phyloP scores from a whole-genome alignment of 2,888 invertebrate genomes.

The Scrobipalpa atriplicella region DNA sequence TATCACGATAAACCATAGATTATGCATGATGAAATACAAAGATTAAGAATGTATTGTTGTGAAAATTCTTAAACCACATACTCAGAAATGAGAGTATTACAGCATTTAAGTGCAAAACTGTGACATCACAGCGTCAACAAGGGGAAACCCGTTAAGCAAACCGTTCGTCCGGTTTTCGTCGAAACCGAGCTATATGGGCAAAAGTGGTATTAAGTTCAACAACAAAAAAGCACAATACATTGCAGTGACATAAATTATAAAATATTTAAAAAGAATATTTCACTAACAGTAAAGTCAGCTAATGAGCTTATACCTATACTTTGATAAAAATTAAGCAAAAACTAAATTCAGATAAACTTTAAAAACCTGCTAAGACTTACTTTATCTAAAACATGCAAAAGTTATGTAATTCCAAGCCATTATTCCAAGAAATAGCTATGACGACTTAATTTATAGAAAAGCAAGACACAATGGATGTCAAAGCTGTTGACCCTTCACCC shows the following conservation, averaged over 20 bases:
- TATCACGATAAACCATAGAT: too few species aligned
- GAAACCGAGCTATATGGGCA: constrained; percentile 40
- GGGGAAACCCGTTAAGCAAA: constrained; percentile 61
- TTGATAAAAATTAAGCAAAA: too few species aligned
- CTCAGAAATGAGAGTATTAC: constrained; percentile 27
- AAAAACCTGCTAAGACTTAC: background rate
- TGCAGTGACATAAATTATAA: background rate
- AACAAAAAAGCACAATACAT: background rate
- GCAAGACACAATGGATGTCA: constrained; percentile 24
- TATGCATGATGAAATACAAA: too few species aligned
- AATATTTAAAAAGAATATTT: background rate
- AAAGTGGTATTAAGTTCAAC: constrained; percentile 44
- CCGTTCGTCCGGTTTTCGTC: constrained; percentile 47
- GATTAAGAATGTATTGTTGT: too few species aligned
- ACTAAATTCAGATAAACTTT: background rate
- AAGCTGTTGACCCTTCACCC: constrained; percentile 18
- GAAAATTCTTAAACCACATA: too few species aligned
- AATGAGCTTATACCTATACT: too few species aligned
- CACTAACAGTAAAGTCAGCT: too few species aligned
- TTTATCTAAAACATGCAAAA: background rate
- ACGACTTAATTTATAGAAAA: constrained; percentile 3
- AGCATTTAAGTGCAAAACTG: constrained; percentile 35
- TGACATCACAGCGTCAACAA: constrained; percentile 46
- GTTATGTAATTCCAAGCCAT: background rate
- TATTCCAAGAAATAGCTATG: background rate